These are phyloP conservation scores for Cyprinodon diabolis DNA, from an alignment of 2,797 vertebrate genomes.

Conservation along the genomic window DNA sequence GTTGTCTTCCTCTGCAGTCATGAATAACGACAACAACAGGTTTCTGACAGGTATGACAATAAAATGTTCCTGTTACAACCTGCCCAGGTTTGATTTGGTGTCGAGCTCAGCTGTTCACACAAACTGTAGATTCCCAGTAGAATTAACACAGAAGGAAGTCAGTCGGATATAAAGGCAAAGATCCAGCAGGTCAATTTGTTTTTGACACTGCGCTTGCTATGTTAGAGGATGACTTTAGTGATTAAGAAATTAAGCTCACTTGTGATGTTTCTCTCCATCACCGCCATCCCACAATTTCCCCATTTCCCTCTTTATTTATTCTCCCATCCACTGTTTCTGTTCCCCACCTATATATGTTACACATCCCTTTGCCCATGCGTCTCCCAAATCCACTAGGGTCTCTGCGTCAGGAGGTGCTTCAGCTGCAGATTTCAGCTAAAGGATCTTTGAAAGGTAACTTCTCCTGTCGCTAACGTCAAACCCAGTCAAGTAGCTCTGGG, in stretches of 20 bases:
- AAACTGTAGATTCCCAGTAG: neutral
- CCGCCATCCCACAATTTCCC: slow-evolving; percentile 7
- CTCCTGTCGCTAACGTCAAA: slow-evolving; percentile 19
- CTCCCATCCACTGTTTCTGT: neutral
- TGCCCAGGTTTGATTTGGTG: neutral
- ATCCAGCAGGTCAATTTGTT: neutral
- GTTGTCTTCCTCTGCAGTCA: neutral
- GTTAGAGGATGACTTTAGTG: neutral
- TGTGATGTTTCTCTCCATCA: slow-evolving; percentile 28
- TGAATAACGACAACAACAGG: neutral
- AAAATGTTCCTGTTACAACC: neutral
- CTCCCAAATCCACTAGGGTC: slow-evolving; percentile 71
- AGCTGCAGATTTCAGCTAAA: slow-evolving; percentile 84
- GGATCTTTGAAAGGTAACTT: slow-evolving; percentile 81
- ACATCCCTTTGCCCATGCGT: slow-evolving; percentile 12
- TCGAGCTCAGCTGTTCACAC: neutral
- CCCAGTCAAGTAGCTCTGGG: slow-evolving; percentile 16
- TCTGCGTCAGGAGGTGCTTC: slow-evolving; percentile 85
- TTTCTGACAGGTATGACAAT: neutral
- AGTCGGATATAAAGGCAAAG: neutral
- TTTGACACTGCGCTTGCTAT: neutral
- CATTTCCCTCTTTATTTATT: slow-evolving; percentile 4
- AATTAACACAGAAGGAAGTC: neutral
- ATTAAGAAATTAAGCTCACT: neutral
- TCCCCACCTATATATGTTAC: slow-evolving; percentile 7